Conservation (phyloP, 2,797 vertebrate species). For the Oreochromis mossambicus region DNA sequence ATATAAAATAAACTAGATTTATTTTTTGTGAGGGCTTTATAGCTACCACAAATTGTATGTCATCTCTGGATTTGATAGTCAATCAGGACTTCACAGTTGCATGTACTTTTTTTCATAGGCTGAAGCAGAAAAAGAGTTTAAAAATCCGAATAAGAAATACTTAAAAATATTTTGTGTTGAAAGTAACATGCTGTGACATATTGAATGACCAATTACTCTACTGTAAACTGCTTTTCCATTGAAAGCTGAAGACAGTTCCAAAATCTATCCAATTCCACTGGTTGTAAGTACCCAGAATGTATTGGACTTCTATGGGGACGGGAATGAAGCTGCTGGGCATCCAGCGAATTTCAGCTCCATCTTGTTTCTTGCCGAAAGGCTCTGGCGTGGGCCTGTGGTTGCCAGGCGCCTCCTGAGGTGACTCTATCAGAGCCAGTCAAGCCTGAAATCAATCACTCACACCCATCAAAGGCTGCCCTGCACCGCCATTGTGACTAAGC, state of each 20-base stretch:
- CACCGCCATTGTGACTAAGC: constrained; percentile 78
- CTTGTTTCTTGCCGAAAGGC: constrained; percentile 75
- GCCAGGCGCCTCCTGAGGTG: constrained; percentile 83
- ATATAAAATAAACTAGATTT: constrained; percentile 39
- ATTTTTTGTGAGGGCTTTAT: constrained; percentile 21
- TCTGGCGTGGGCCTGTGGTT: constrained; percentile 74
- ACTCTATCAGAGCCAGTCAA: constrained; percentile 85
- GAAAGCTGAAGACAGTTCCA: constrained; percentile 64
- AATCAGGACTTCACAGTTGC: constrained; percentile 24
- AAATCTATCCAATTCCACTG: constrained; percentile 72
- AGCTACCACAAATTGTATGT: constrained; percentile 14
- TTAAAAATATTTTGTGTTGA: constrained; percentile 63
- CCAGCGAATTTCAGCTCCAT: constrained; percentile 71
- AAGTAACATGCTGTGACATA: constrained; percentile 63
- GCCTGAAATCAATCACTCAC: constrained; percentile 88
- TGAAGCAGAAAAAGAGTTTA: not conserved
- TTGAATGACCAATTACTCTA: constrained; percentile 69
- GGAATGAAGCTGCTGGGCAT: constrained; percentile 69
- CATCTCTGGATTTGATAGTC: constrained; percentile 30
- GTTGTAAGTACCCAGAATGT: constrained; percentile 68
- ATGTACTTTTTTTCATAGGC: constrained; percentile 1
- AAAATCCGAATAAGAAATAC: constrained; percentile 16
- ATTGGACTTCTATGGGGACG: constrained; percentile 73
- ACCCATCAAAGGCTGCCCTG: constrained; percentile 82
- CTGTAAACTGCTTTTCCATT: constrained; percentile 69